Base-by-base conservation (phyloP, 2,888 invertebrate species). In the Reticulitermes lucifugus region DNA sequence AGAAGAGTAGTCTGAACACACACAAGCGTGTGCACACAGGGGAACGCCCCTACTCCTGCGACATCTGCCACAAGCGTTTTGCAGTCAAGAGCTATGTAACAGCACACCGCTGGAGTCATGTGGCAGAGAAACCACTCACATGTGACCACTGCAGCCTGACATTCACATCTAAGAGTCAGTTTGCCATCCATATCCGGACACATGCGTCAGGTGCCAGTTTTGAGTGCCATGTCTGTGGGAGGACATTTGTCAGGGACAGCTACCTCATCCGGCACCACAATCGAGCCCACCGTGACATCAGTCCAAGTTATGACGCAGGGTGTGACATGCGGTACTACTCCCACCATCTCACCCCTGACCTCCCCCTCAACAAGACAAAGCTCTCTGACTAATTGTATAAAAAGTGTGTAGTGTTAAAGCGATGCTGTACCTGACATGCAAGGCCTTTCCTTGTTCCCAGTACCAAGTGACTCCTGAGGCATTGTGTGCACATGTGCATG, bases 1-100 rank as follows among this genome's bases (percentile, higher is more conserved):
- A 96, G 92, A 96, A 96, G 91, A 95, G 95, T 88, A 96, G 96
- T 89, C 92, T 96, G 89, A 96, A 96, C 91, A 96, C 96, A 89
- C 96, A 96, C 92, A 96, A 95, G 92, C 92, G 96, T 90, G 95
- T 95, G 89, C 96, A 96, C 92, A 95, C 95, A 89, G 96, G 96
- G 88, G 95, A 95, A 91, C 92, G 95, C 86, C 96, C 96, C 65
- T 96, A 95, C 89, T 94, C 94, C 88, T 96, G 96, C 92, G 95
- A 95, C 91, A 94, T 96, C 89, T 96, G 96, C 91, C 94, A 95
- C 89, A 96, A 96, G 91, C 93, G 95, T 89, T 96, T 96, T 90
- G 95, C 96, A 73, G 96, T 96, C 87, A 96, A 96, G 91, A 96
- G 96, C 89, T 96, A 96, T 89, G 94, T 96, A 85, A 95, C 95